Conservation (phyloP, 2,888 invertebrate species). For the Morpho helenor region DNA sequence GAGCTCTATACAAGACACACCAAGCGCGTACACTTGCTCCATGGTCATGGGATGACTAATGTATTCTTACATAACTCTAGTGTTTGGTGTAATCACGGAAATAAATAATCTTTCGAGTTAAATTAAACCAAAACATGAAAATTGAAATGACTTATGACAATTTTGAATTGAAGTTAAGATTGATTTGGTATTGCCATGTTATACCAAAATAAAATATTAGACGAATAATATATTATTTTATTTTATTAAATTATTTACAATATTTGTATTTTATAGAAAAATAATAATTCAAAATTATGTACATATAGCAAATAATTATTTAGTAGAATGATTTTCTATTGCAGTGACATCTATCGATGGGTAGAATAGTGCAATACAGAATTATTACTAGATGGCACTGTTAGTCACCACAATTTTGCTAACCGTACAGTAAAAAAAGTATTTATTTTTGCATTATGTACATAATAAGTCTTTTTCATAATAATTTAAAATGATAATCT, state of each 20-base stretch:
- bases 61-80: constrained; percentile 10
- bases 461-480: too few species aligned
- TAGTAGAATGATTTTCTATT: too few species aligned
- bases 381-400: not conserved
- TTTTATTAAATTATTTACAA: too few species aligned
- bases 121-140: constrained; percentile 8
- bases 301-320: too few species aligned
- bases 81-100: constrained; percentile 6
- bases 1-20: constrained; percentile 49
- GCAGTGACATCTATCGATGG: not conserved
- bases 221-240: too few species aligned
- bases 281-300: too few species aligned
- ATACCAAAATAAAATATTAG: not conserved
- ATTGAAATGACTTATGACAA: constrained; percentile 8
- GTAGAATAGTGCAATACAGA: too few species aligned
- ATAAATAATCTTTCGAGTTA: constrained; percentile 6
- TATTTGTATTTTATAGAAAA: too few species aligned
- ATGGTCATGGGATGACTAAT: constrained; percentile 30
- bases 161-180: not conserved
- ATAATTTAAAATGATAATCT: too few species aligned
- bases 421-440: too few species aligned
- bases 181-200: not conserved
- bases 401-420: not conserved
- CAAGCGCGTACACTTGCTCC: constrained; percentile 61
- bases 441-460: too few species aligned